Conservation (phyloP, 2,113 vertebrate genomes). For the Glareola pratincola region DNA sequence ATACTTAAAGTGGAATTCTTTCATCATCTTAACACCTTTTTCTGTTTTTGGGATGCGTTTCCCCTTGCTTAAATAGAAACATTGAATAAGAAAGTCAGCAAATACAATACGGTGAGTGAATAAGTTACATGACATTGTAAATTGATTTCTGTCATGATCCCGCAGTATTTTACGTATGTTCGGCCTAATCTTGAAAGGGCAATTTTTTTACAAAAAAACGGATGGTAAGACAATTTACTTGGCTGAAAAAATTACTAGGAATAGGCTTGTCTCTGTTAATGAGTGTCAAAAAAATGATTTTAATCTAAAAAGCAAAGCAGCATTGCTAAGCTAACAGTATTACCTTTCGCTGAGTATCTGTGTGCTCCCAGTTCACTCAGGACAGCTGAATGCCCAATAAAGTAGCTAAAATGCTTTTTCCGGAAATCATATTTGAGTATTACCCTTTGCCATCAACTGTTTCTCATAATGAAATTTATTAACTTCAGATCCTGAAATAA, state of each 20-base stretch:
- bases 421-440: not conserved
- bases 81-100: not conserved
- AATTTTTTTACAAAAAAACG: not conserved
- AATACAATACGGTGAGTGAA: not conserved
- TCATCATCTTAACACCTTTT: not conserved
- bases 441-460: not conserved
- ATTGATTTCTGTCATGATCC: not conserved
- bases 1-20: not conserved
- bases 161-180: not conserved
- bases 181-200: not conserved
- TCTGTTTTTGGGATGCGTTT: not conserved
- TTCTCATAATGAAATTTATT: not conserved
- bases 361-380: not conserved
- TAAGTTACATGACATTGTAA: not conserved
- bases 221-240: not conserved
- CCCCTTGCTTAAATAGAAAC: not conserved
- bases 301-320: not conserved
- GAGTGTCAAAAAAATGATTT: not conserved
- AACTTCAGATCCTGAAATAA: not conserved
- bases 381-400: not conserved
- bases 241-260: not conserved
- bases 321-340: not conserved
- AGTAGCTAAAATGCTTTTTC: not conserved
- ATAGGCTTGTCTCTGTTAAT: not conserved
- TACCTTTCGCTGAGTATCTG: not conserved